Conservation (phyloP, 2,888 invertebrate species). For the Drosophila rubida region DNA sequence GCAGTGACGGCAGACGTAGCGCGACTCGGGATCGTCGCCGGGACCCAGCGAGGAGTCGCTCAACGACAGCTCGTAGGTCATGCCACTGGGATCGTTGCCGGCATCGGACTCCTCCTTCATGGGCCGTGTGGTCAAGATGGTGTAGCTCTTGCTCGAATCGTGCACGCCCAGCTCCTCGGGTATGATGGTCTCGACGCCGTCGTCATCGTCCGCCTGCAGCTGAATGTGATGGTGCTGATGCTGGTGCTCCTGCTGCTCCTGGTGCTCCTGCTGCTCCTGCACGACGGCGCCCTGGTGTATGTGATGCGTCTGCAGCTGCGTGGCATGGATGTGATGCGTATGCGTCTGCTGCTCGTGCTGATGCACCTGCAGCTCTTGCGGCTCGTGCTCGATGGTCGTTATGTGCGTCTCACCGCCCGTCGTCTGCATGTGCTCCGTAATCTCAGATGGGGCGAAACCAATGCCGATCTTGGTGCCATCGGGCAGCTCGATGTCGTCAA, state of each 20-base stretch:
- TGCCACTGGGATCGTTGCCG: constrained; percentile 75
- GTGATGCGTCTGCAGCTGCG: constrained; percentile 73
- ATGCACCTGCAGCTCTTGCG: constrained; percentile 76
- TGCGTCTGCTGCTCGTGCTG: constrained; percentile 70
- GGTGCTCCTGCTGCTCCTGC: constrained; percentile 60
- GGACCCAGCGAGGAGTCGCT: constrained; percentile 84
- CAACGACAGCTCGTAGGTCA: constrained; percentile 83
- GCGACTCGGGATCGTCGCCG: constrained; percentile 86
- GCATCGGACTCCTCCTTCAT: constrained; percentile 83
- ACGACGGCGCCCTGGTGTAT: constrained; percentile 66
- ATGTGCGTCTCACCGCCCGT: constrained; percentile 78
- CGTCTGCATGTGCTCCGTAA: constrained; percentile 83
- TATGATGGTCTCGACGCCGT: constrained; percentile 78
- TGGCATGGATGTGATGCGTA: constrained; percentile 73
- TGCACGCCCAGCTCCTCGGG: constrained; percentile 80
- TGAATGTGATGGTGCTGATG: constrained; percentile 76
- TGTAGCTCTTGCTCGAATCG: constrained; percentile 83
- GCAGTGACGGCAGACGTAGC: constrained; percentile 92
- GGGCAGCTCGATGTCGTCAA: constrained; percentile 85
- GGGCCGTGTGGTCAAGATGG: constrained; percentile 84
- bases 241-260: constrained; percentile 74
- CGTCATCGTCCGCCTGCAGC: constrained; percentile 64
- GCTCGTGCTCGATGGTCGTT: constrained; percentile 78
- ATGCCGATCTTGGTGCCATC: constrained; percentile 85
- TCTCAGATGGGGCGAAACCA: constrained; percentile 84